Evolutionary conservation across 2,113 vertebrate genomes (phyloP), one percentile per base, ranked within the genome.

Genomic region (Centropus unirufus): DNA sequence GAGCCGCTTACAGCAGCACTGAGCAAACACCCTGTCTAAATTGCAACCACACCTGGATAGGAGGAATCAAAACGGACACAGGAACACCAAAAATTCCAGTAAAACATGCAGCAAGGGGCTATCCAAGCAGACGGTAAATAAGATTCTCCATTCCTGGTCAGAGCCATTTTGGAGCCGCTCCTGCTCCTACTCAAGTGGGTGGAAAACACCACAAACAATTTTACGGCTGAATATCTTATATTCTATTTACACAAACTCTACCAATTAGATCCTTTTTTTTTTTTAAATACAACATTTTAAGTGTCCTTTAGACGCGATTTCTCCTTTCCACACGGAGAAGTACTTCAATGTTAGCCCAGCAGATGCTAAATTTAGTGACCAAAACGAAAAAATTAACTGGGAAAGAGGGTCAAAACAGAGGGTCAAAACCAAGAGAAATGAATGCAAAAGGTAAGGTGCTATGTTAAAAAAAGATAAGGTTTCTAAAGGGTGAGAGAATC

Each of bases 51-150:
- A 0, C 68, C 72, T 81, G 72, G 76, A 23, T 72, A 78, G 64
- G 55, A 86, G 75, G 44, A 86, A 80, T 49, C 72, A 81, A 84
- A 86, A 91, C 13, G 90, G 92, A 92, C 88, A 93, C 46, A 23
- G 67, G 36, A 81, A 67, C 20, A 76, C 22, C 52, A 86, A 52
- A 61, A 64, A 89, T 29, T 68, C 67, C 59, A 24, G 55, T 27
- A 83, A 58, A 89, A 58, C 34, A 76, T 44, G 67, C 10, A 63
- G 39, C 17, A 81, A 81, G 47, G 78, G 18, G 47, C n/a, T 68
- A 55, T 40, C 34, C 68, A 86, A 83, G 79, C 44, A 88, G 47
- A 77, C 12, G 29, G 59, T 20, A 92, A 86, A 93, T 63, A 67
- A 76, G 91, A 67, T 66, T 77, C 51, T 59, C 34, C 54, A 21